Percentiles rank a stretch among this genome's conserved stretches.
phyloP scores from a whole-genome alignment of 2,797 vertebrate genomes.

The Malurus leucopterus region DNA sequence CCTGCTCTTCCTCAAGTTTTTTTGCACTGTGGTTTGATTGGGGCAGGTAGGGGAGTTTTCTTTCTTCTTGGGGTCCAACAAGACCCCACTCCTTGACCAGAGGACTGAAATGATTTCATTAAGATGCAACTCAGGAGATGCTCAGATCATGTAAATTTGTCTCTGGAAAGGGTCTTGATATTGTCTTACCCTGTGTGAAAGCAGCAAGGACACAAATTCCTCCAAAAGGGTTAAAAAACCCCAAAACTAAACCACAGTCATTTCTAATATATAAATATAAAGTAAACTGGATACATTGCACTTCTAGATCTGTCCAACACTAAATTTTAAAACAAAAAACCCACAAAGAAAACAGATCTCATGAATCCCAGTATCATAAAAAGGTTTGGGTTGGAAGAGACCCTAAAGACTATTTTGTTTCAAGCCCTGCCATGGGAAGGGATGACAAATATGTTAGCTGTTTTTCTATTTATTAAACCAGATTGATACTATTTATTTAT shows the following conservation, averaged over 20 bases:
- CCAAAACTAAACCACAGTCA: not conserved
- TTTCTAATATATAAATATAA: not conserved
- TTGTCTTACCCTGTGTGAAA: not conserved
- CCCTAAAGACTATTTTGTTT: not conserved
- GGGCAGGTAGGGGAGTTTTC: not conserved
- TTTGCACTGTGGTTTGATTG: not conserved
- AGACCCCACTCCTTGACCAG: not conserved
- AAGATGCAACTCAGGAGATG: conserved; percentile 1
- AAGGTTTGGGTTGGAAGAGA: not conserved
- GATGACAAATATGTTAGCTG: not conserved
- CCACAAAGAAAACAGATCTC: not conserved
- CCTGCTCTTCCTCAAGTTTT: not conserved
- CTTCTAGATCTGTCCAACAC: not conserved
- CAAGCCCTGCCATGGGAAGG: not conserved
- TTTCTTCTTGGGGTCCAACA: not conserved
- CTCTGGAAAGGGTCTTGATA: not conserved
- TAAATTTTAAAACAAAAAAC: not conserved
- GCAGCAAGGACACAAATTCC: not conserved
- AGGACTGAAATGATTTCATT: not conserved
- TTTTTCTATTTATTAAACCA: not conserved
- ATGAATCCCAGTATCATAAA: not conserved
- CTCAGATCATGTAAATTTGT: not conserved
- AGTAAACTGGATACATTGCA: not conserved
- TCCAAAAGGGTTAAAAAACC: not conserved
- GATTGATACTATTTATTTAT: not conserved